Evolutionary conservation across 2,888 invertebrate species (phyloP).

Genomic region (Drosophila koepferae): DNA sequence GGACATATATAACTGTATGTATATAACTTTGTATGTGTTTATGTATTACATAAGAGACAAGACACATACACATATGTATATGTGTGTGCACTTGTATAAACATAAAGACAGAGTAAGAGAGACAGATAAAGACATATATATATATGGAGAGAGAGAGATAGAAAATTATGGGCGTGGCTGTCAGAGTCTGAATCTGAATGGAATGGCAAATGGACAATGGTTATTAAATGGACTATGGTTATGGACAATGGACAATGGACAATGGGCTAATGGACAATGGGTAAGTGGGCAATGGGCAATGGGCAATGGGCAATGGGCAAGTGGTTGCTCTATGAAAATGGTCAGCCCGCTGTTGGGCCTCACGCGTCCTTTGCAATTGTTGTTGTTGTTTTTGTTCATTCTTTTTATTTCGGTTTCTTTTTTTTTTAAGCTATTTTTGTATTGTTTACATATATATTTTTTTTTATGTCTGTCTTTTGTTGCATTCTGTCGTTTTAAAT

Average conservation of each 20-base stretch:
- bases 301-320: slow-evolving; percentile 32
- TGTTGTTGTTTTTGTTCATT: slow-evolving; percentile 16
- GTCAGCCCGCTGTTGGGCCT: slow-evolving; percentile 31
- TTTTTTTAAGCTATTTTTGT: slow-evolving; percentile 4
- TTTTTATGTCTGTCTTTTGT: slow-evolving; percentile 51
- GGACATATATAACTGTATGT: slow-evolving; percentile 18
- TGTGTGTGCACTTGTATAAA: slow-evolving; percentile 1
- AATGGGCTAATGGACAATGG: slow-evolving; percentile 26
- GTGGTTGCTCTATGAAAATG: slow-evolving; percentile 54
- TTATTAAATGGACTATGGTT: slow-evolving; percentile 65
- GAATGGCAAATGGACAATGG: slow-evolving; percentile 72
- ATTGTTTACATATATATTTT: slow-evolving; percentile 21
- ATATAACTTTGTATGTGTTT: slow-evolving; percentile 28
- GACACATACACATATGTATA: background rate
- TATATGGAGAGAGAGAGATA: slow-evolving; percentile 33
- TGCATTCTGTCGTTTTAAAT: slow-evolving; percentile 50
- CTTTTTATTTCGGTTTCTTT: slow-evolving; percentile 33
- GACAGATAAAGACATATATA: slow-evolving; percentile 46
- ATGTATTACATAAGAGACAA: slow-evolving; percentile 42
- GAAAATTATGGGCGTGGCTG: slow-evolving; percentile 35
- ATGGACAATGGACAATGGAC: slow-evolving; percentile 52
- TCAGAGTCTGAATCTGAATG: slow-evolving; percentile 50
- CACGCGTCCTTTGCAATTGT: slow-evolving; percentile 41
- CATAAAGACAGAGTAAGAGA: slow-evolving; percentile 27
- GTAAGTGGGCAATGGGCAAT: slow-evolving; percentile 47